Evolutionary conservation across 1,140 invertebrate genomes (phyloP).

Genomic region (Bacillus rossius): DNA sequence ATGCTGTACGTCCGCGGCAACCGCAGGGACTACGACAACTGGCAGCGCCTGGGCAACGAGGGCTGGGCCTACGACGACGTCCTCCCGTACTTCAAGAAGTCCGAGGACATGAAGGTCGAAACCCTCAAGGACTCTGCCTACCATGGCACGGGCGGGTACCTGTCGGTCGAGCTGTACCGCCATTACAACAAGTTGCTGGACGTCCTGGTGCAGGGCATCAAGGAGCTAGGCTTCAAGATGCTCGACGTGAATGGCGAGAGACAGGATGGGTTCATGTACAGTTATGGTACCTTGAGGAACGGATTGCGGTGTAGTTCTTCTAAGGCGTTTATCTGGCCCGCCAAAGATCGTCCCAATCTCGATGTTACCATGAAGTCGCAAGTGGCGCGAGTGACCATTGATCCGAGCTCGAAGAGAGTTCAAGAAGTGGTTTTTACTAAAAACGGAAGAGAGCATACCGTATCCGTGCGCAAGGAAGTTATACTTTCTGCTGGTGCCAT

Average conservation of each 20-base stretch:
- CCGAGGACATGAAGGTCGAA: slow-evolving; percentile 5
- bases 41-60: slow-evolving; percentile 49
- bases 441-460: slow-evolving; percentile 60
- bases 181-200: slow-evolving; percentile 54
- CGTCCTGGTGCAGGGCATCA: slow-evolving; percentile 60
- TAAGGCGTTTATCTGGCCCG: slow-evolving; percentile 71
- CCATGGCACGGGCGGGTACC: slow-evolving; percentile 60
- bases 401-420: slow-evolving; percentile 51
- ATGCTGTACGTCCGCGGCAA: slow-evolving; percentile 76
- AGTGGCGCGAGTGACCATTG: slow-evolving; percentile 60
- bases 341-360: slow-evolving; percentile 62
- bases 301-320: slow-evolving; percentile 78
- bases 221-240: slow-evolving; percentile 62
- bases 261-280: slow-evolving; percentile 64
- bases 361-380: slow-evolving; percentile 50
- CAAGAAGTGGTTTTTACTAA: slow-evolving; percentile 56
- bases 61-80: slow-evolving; percentile 43
- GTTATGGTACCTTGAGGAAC: slow-evolving; percentile 71
- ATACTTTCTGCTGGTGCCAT: slow-evolving; percentile 83
- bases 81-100: slow-evolving; percentile 16
- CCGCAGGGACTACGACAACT: slow-evolving; percentile 55
- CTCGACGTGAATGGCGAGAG: slow-evolving; percentile 68
- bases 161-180: slow-evolving; percentile 57
- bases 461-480: slow-evolving; percentile 72
- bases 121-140: slow-evolving; percentile 37